Evolutionary conservation across 2,797 vertebrate genomes (phyloP).

Genomic region (Neomorphus geoffroyi): DNA sequence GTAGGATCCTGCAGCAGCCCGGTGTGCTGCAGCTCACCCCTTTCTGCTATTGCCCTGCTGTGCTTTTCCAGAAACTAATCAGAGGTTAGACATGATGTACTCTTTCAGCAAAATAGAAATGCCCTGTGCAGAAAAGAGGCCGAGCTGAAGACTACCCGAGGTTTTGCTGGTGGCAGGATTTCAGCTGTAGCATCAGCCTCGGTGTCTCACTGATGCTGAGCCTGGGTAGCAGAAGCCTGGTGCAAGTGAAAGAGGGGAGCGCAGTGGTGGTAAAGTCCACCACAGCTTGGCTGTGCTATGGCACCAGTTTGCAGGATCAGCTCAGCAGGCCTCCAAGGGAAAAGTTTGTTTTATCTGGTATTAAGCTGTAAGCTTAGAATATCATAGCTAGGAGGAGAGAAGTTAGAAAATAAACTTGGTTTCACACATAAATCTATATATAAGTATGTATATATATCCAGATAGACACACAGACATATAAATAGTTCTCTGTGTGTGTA

Average conservation of each 20-base stretch:
- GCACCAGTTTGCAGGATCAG: accelerated
- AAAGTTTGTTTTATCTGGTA: neutral
- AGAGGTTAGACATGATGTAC: accelerated
- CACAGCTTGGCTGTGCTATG: accelerated
- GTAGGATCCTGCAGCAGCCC: neutral
- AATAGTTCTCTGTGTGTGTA: neutral
- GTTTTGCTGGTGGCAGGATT: neutral
- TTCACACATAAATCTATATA: neutral
- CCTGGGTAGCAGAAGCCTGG: neutral
- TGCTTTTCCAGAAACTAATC: neutral
- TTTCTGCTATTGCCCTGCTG: accelerated
- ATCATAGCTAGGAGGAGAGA: neutral
- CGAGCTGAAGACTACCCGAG: accelerated
- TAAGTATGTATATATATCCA: neutral
- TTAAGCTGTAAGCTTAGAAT: neutral
- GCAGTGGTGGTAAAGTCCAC: neutral
- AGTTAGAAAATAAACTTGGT: neutral
- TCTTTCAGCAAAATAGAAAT: accelerated
- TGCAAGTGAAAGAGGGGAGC: accelerated
- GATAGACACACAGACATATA: neutral
- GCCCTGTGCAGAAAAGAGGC: neutral
- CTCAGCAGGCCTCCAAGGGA: neutral
- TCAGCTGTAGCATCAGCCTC: neutral
- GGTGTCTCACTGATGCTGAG: neutral
- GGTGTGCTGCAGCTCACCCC: neutral